Percentiles rank a stretch among this genome's conserved stretches.
Conservation (phyloP, 92 coral and sea anemone species). For the Chrysogorgia sp. region DNA sequence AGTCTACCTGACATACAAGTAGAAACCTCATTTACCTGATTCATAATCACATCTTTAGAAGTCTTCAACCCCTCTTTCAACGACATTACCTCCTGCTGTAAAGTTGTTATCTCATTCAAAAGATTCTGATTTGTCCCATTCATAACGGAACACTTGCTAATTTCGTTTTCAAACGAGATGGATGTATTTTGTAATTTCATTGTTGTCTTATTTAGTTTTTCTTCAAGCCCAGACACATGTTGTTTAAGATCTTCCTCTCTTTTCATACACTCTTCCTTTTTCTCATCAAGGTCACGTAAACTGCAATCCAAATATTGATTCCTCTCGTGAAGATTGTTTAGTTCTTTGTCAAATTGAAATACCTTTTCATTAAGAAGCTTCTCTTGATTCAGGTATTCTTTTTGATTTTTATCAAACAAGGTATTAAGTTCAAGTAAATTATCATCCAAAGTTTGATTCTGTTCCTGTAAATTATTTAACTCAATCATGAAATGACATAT, state of each 20-base stretch:
- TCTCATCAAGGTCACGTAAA: too few relatives aligned
- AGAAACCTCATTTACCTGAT: not conserved
- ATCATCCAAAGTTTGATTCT: not conserved
- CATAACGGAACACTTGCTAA: not conserved
- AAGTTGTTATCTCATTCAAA: not conserved
- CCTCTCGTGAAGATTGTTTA: not conserved
- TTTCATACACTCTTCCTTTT: too few relatives aligned
- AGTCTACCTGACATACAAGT: not conserved
- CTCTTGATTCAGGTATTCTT: not conserved
- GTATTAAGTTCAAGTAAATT: not conserved
- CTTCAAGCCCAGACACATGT: too few relatives aligned
- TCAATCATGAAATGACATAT: not conserved
- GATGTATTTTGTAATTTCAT: slow-evolving; percentile 11
- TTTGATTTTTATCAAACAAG: not conserved
- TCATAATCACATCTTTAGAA: not conserved
- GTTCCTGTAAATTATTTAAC: not conserved
- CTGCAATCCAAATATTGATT: too few relatives aligned
- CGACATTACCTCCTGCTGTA: not conserved
- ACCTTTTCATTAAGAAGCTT: not conserved
- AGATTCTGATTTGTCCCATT: not conserved
- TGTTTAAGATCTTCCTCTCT: too few relatives aligned
- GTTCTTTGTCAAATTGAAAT: not conserved
- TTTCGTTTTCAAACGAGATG: not conserved
- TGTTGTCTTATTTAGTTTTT: not conserved
- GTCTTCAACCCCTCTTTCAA: not conserved